Conservation (phyloP, 1,140 invertebrate genomes). For the Magallana ariakensis region DNA sequence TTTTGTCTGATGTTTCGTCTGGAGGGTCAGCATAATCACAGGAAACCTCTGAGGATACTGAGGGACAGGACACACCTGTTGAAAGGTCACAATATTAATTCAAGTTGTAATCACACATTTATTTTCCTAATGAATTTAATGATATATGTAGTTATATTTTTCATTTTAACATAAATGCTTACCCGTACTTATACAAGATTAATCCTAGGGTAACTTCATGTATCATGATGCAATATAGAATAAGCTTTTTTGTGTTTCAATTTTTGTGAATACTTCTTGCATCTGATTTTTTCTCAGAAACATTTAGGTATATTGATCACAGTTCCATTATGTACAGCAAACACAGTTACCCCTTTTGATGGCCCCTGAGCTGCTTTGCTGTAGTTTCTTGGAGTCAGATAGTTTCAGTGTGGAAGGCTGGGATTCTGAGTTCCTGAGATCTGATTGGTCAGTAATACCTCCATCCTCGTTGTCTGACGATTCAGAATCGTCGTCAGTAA, state of each 20-base stretch:
- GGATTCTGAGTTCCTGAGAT: conserved; percentile 63
- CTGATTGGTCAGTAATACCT: conserved; percentile 48
- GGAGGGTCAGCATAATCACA: conserved; percentile 98
- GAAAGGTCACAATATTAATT: conserved; percentile 43
- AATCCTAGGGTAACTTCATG: no score
- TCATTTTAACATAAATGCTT: no score
- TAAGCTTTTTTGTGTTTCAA: no score
- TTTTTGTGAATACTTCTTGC: no score
- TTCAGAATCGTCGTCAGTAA: conserved; percentile 93
- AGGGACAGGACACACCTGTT: conserved; percentile 80
- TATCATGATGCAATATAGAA: no score
- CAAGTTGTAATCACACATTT: no score
- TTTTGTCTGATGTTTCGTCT: conserved; percentile 85
- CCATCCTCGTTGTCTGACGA: conserved; percentile 93
- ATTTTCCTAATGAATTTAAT: no score
- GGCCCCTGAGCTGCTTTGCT: conserved; percentile 68
- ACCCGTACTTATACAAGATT: no score
- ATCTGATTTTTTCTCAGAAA: no score
- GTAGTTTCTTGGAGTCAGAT: conserved; percentile 67
- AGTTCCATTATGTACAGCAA: neutral
- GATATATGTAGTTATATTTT: no score
- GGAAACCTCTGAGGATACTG: conserved; percentile 94
- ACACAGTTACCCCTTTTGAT: conserved; percentile 67
- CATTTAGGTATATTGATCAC: no score
- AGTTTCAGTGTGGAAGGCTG: conserved; percentile 41